phyloP scores from a whole-genome alignment of 1,140 invertebrate genomes.

The Aphelinus atriplicis region DNA sequence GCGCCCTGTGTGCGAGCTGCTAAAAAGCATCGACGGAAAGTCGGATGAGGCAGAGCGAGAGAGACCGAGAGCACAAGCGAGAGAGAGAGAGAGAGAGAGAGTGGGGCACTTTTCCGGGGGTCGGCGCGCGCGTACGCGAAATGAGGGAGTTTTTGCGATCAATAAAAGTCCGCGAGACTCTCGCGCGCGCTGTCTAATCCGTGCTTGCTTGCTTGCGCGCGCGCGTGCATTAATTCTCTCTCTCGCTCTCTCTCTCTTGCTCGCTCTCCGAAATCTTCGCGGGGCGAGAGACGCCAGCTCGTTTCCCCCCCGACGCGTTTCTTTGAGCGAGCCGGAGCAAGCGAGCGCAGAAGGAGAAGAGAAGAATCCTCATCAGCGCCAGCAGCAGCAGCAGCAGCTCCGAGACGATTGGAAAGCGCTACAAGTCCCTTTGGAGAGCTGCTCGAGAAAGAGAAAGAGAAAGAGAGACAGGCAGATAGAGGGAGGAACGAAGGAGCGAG shows the following conservation, averaged over 20 bases:
- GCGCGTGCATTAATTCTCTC: slow-evolving; percentile 66
- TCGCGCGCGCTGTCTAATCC: slow-evolving; percentile 51
- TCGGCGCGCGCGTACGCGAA: slow-evolving; percentile 45
- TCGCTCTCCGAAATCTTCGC: slow-evolving; percentile 26
- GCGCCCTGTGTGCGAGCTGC: too few relatives aligned
- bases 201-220: slow-evolving; percentile 40
- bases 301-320: slow-evolving; percentile 24
- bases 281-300: slow-evolving; percentile 31
- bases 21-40: slow-evolving; percentile 39
- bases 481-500: too few relatives aligned
- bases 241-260: slow-evolving; percentile 52
- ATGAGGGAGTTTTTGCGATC: too few relatives aligned
- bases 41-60: slow-evolving; percentile 42
- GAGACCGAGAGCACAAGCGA: not conserved
- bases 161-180: too few relatives aligned
- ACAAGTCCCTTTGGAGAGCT: not conserved
- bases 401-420: slow-evolving; percentile 15
- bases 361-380: not conserved
- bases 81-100: not conserved
- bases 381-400: not conserved
- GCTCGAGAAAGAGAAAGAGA: too few relatives aligned
- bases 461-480: too few relatives aligned
- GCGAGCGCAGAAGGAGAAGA: slow-evolving; percentile 1
- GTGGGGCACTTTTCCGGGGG: slow-evolving; percentile 31
- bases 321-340: not conserved